A percentile compares a stretch with the other conserved stretches of the same genome.
phyloP scores from a whole-genome alignment of 2,797 vertebrate genomes.

The Zalophus californianus region DNA sequence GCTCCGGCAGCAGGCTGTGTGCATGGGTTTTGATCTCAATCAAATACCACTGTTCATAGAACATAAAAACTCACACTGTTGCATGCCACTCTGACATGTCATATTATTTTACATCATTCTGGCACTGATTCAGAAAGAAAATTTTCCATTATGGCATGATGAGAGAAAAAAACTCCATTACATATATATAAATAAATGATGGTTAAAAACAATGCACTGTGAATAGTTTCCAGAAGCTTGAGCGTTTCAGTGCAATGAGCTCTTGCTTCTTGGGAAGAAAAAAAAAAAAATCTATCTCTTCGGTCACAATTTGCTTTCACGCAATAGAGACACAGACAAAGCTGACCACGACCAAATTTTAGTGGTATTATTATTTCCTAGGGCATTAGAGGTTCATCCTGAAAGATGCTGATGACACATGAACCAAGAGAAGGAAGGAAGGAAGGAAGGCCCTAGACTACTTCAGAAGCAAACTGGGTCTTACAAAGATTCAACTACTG shows the following conservation, averaged over 20 bases:
- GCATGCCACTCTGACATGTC: not conserved
- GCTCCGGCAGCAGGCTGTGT: not conserved
- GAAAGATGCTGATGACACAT: not conserved
- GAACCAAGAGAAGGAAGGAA: not conserved
- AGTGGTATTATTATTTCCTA: not conserved
- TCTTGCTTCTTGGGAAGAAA: not conserved
- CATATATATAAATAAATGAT: not conserved
- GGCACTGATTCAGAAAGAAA: constrained; percentile 41
- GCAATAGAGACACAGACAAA: not conserved
- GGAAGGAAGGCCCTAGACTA: not conserved
- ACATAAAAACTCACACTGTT: not conserved
- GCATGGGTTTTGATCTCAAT: not conserved
- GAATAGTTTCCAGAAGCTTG: constrained; percentile 4
- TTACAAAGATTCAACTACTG: not conserved
- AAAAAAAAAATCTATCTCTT: not conserved
- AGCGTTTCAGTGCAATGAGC: not conserved
- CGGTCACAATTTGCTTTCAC: not conserved
- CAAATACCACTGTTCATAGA: not conserved
- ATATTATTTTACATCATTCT: not conserved
- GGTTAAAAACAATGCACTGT: not conserved
- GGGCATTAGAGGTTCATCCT: not conserved
- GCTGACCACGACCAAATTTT: not conserved
- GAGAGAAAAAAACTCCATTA: not conserved
- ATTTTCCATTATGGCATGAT: not conserved
- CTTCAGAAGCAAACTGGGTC: not conserved